A percentile compares a stretch with the other conserved stretches of the same genome.
These are phyloP conservation scores for Channa argus DNA, from an alignment of 2,113 vertebrate genomes.

Conservation along the genomic window DNA sequence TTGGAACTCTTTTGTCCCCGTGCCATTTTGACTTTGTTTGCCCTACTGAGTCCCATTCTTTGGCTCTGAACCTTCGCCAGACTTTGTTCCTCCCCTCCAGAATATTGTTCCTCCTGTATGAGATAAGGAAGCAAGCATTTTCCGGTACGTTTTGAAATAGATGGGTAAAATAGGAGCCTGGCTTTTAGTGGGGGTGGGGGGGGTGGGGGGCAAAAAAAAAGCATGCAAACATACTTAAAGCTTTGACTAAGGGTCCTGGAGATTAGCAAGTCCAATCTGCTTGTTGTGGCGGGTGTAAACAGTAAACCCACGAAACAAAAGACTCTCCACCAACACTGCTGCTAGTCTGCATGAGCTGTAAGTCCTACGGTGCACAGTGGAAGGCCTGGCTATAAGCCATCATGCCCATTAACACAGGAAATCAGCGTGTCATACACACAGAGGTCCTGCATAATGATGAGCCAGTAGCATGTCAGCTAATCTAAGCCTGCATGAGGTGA, in stretches of 20 bases:
- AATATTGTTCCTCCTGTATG: conserved; percentile 16
- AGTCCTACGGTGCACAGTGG: conserved; percentile 12
- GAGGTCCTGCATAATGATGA: conserved; percentile 57
- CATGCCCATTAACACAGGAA: conserved; percentile 47
- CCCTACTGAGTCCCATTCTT: background rate
- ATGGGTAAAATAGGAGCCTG: conserved; percentile 4
- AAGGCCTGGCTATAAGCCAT: conserved; percentile 37
- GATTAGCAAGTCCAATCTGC: conserved; percentile 73
- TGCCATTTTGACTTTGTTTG: conserved; percentile 23
- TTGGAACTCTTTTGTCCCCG: background rate
- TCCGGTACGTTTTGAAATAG: conserved; percentile 6
- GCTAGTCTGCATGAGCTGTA: conserved; percentile 9
- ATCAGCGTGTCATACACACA: conserved; percentile 41
- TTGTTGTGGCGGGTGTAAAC: conserved; percentile 55
- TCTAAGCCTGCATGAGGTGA: conserved; percentile 62
- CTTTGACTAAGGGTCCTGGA: conserved; percentile 57
- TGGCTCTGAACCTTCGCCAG: background rate
- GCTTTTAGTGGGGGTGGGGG: no score
- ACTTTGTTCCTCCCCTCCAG: background rate
- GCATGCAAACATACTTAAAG: background rate
- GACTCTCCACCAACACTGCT: conserved; percentile 29
- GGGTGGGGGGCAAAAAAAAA: background rate
- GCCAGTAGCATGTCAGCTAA: conserved; percentile 57
- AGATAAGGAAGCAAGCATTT: conserved; percentile 25
- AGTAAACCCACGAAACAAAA: conserved; percentile 59